phyloP scores from a whole-genome alignment of 2,113 vertebrate species.

The Motacilla tschutschensis region DNA sequence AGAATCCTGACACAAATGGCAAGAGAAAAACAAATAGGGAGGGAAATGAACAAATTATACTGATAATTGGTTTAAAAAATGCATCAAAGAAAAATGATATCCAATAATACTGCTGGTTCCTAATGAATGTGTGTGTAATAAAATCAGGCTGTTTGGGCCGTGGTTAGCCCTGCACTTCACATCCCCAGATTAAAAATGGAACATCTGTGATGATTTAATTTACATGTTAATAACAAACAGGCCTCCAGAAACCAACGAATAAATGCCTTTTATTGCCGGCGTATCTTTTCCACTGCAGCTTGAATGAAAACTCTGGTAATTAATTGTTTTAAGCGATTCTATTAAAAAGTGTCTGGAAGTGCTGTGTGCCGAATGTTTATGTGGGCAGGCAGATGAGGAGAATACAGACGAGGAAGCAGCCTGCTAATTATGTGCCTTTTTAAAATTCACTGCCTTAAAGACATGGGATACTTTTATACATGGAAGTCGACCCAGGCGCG shows the following conservation, averaged over 20 bases:
- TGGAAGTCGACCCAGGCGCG: neutral
- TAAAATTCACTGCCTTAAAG: conserved; percentile 59
- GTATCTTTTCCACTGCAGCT: conserved; percentile 91
- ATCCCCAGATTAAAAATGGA: conserved; percentile 98
- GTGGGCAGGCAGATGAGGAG: conserved; percentile 70
- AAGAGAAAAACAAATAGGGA: conserved; percentile 62
- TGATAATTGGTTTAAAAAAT: conserved; percentile 70
- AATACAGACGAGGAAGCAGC: conserved; percentile 56
- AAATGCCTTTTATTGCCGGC: conserved; percentile 97
- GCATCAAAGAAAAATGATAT: conserved; percentile 74
- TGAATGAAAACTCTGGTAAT: conserved; percentile 95
- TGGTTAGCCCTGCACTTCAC: conserved; percentile 83
- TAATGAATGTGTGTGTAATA: conserved; percentile 92
- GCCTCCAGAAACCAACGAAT: conserved; percentile 96
- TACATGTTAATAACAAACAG: conserved; percentile 99
- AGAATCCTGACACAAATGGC: conserved; percentile 49
- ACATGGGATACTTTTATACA: conserved; percentile 3
- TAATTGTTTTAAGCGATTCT: conserved; percentile 99
- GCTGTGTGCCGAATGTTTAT: conserved; percentile 86
- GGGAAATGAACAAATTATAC: conserved; percentile 75
- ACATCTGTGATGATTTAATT: conserved; percentile 99
- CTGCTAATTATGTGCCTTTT: conserved; percentile 69
- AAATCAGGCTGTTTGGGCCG: conserved; percentile 88
- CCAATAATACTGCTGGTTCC: conserved; percentile 71
- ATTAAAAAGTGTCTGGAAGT: conserved; percentile 96